Percentiles rank a stretch among this genome's conserved stretches.
phyloP scores from a whole-genome alignment of 2,888 invertebrate species.

The Minunthozetes semirufus region DNA sequence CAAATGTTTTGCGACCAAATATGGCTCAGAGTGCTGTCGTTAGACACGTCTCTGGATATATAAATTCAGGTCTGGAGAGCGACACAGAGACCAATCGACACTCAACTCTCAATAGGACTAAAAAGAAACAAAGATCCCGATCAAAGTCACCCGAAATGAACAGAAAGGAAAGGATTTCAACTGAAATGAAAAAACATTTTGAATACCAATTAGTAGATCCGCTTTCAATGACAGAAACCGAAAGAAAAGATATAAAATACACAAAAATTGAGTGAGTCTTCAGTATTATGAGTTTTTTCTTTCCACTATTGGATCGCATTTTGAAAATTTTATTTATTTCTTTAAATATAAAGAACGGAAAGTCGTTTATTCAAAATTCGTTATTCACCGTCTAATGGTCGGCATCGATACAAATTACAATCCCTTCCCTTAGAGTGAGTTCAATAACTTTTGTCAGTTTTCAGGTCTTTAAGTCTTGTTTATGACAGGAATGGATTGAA shows the following conservation, averaged over 20 bases:
- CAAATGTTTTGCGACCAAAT: background rate
- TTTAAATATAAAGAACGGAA: constrained; percentile 38
- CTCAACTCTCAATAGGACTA: constrained; percentile 31
- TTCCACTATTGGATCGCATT: background rate
- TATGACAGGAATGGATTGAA: background rate
- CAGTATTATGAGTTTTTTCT: background rate
- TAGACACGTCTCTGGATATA: constrained; percentile 44
- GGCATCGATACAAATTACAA: constrained; percentile 32
- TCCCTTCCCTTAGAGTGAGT: constrained; percentile 16
- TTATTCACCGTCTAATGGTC: constrained; percentile 41
- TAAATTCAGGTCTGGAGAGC: constrained; percentile 52
- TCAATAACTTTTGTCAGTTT: background rate
- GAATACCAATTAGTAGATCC: constrained; percentile 83
- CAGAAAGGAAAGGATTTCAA: constrained; percentile 59
- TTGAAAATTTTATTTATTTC: background rate
- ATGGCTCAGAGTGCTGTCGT: constrained; percentile 38
- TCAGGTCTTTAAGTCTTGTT: background rate
- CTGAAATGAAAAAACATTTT: constrained; percentile 72
- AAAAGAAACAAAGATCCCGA: constrained; percentile 43
- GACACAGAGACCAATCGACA: constrained; percentile 48
- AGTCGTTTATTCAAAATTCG: constrained; percentile 42
- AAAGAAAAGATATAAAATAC: constrained; percentile 42
- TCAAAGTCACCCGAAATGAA: constrained; percentile 59
- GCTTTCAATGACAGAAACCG: constrained; percentile 73
- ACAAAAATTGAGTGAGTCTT: constrained; percentile 43